Evolutionary conservation across 2,888 invertebrate species (phyloP).

Genomic region (Synanthedon vespiformis): DNA sequence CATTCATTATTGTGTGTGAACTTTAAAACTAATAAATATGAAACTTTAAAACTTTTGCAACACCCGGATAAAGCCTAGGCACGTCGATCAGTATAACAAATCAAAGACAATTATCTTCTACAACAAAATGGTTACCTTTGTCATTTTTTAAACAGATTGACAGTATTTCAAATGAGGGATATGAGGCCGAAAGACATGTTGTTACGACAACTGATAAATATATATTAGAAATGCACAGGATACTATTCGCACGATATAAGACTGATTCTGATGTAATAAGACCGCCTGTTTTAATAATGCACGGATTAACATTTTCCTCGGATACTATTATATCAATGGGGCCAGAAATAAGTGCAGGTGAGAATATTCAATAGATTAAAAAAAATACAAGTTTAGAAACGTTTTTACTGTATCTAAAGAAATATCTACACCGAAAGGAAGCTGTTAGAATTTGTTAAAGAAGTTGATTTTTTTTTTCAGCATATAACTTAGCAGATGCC

Average conservation of each 20-base stretch:
- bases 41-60: too few relatives aligned
- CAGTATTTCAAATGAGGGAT: slow-evolving; percentile 12
- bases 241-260: slow-evolving; percentile 21
- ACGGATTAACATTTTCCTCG: slow-evolving; percentile 29
- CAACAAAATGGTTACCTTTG: too few relatives aligned
- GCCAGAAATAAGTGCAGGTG: slow-evolving; percentile 27
- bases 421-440: too few relatives aligned
- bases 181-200: slow-evolving; percentile 18
- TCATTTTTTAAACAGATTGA: too few relatives aligned
- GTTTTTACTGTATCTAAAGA: too few relatives aligned
- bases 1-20: too few relatives aligned
- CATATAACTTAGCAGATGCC: slow-evolving; percentile 73
- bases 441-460: not conserved
- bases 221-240: slow-evolving; percentile 36
- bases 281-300: slow-evolving; percentile 41
- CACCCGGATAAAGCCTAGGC: too few relatives aligned
- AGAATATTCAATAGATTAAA: slow-evolving; percentile 3
- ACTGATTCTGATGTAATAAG: slow-evolving; percentile 6
- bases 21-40: too few relatives aligned
- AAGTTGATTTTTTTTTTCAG: slow-evolving; percentile 41
- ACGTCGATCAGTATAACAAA: too few relatives aligned
- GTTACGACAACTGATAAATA: slow-evolving; percentile 36
- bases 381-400: not conserved
- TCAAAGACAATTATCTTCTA: too few relatives aligned
- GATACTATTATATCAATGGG: slow-evolving; percentile 21